Evolutionary conservation across 2,797 vertebrate species (phyloP).

Genomic region (Enteromius fasciolatus): DNA sequence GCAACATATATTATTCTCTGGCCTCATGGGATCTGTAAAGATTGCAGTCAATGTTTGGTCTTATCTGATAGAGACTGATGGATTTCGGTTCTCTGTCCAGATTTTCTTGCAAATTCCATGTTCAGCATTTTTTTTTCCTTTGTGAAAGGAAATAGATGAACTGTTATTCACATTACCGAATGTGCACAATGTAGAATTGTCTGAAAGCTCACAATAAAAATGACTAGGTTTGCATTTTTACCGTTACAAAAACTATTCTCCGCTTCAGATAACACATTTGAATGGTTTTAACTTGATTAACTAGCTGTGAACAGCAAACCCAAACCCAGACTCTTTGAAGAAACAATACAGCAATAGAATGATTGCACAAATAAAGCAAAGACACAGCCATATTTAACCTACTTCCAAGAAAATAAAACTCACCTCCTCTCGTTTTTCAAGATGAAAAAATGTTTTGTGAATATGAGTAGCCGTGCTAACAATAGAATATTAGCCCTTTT

Average conservation of each 20-base stretch:
- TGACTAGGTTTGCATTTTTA: conserved; percentile 14
- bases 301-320: conserved; percentile 3
- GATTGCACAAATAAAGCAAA: conserved; percentile 31
- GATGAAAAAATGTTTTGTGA: conserved; percentile 29
- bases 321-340: conserved; percentile 28
- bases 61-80: conserved; percentile 48
- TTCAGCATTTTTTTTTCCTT: conserved; percentile 24
- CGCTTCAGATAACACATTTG: not conserved
- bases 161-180: conserved; percentile 17
- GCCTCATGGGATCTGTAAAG: conserved; percentile 33
- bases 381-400: conserved; percentile 41
- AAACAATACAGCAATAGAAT: conserved; percentile 4
- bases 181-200: conserved; percentile 17
- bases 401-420: conserved; percentile 14
- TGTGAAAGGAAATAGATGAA: conserved; percentile 17
- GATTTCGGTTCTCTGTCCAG: conserved; percentile 37
- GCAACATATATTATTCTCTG: conserved; percentile 48
- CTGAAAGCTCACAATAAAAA: conserved; percentile 22
- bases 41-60: conserved; percentile 27
- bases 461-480: conserved; percentile 25
- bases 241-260: not conserved
- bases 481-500: conserved; percentile 35
- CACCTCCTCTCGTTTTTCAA: conserved; percentile 7
- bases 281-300: conserved; percentile 15
- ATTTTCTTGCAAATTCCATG: conserved; percentile 31